Conservation (phyloP, 2,113 vertebrate species). For the Platysternon megacephalum region DNA sequence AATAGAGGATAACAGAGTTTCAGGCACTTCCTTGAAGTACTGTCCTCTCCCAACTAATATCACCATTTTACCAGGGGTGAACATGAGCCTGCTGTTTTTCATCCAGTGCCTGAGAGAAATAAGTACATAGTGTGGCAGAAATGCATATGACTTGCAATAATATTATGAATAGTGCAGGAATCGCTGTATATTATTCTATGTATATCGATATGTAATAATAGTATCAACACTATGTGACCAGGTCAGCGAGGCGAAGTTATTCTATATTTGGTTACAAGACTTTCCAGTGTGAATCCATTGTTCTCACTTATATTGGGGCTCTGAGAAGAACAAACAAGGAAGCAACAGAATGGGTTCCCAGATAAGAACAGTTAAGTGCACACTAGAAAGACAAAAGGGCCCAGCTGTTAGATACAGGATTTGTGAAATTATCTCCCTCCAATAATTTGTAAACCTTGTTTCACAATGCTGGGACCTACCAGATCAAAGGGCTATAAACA, state of each 20-base stretch:
- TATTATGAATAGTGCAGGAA: neutral
- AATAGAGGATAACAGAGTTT: neutral
- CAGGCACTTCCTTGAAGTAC: neutral
- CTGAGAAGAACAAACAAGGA: neutral
- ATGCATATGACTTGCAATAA: neutral
- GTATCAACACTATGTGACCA: neutral
- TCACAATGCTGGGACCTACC: neutral
- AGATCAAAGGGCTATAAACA: neutral
- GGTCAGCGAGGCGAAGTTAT: neutral
- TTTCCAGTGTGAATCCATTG: neutral
- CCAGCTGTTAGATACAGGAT: neutral
- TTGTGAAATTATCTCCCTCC: neutral
- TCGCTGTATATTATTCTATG: neutral
- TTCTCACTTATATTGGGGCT: neutral
- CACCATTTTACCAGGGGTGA: neutral
- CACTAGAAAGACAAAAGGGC: neutral
- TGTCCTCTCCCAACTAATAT: neutral
- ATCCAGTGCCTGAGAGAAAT: neutral
- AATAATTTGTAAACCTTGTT: neutral
- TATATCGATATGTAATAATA: neutral
- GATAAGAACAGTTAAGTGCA: neutral
- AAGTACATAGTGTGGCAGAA: neutral
- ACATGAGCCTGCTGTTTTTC: neutral
- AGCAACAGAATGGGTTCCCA: neutral
- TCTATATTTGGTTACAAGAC: neutral